Conservation (phyloP, 2,113 vertebrate species). For the Myotis lucifugus region DNA sequence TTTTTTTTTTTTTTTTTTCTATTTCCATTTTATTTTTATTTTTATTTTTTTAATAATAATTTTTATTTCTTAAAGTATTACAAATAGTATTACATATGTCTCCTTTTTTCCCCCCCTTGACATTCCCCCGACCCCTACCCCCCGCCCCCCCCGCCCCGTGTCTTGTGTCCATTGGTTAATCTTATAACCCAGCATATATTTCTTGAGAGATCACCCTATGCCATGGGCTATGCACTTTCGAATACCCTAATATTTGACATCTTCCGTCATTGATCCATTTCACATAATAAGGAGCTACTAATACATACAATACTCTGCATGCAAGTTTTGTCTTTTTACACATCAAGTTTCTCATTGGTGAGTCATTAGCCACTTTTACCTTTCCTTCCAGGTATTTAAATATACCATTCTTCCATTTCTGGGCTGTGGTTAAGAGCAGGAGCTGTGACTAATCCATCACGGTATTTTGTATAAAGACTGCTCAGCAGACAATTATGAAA, state of each 20-base stretch:
- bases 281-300: not conserved
- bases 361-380: not conserved
- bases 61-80: too few relatives aligned
- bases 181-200: not conserved
- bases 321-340: constrained; percentile 17
- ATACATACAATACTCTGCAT: not conserved
- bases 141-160: too few relatives aligned
- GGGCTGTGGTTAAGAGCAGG: not conserved
- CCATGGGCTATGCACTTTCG: not conserved
- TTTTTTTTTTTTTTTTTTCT: too few relatives aligned
- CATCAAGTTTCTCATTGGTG: not conserved
- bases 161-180: too few relatives aligned
- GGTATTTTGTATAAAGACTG: not conserved
- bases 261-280: not conserved
- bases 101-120: too few relatives aligned
- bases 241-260: not conserved
- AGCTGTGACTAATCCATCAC: not conserved
- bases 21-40: too few relatives aligned
- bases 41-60: too few relatives aligned
- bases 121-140: too few relatives aligned
- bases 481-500: not conserved
- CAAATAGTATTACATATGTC: too few relatives aligned
- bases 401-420: not conserved
- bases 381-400: not conserved
- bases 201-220: not conserved